Evolutionary conservation across 1,140 invertebrate genomes (phyloP).

Genomic region (Drosophila guanche): DNA sequence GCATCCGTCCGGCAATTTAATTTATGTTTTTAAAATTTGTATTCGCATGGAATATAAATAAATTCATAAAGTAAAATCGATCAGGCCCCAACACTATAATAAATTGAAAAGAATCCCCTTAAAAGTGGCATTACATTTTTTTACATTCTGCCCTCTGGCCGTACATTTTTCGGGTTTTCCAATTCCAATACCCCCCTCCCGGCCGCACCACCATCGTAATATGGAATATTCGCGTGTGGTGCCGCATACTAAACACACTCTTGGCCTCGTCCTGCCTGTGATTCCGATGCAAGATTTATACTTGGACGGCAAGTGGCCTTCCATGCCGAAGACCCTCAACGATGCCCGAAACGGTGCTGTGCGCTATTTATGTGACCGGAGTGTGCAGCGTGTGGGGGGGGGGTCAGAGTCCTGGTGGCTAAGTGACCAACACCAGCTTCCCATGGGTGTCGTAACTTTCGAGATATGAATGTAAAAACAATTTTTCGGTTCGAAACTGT

Average conservation of each 20-base stretch:
- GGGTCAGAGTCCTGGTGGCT: slow-evolving; percentile 9
- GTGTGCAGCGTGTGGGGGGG: not conserved
- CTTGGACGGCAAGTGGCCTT: slow-evolving; percentile 42
- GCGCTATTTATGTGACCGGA: slow-evolving; percentile 11
- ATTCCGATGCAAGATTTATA: slow-evolving; percentile 71
- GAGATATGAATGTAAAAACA: slow-evolving; percentile 79
- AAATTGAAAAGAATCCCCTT: slow-evolving; percentile 65
- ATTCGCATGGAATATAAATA: slow-evolving; percentile 28
- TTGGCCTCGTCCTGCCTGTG: slow-evolving; percentile 22
- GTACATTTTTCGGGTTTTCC: not conserved
- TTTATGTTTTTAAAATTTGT: slow-evolving; percentile 41
- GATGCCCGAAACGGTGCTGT: not conserved
- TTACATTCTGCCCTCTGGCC: not conserved
- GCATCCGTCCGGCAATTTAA: not conserved
- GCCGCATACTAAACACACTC: slow-evolving; percentile 58
- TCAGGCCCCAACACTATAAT: slow-evolving; percentile 53
- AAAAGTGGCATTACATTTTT: slow-evolving; percentile 58
- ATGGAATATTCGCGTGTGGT: slow-evolving; percentile 40
- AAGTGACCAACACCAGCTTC: slow-evolving; percentile 69
- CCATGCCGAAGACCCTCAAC: not conserved
- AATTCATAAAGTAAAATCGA: slow-evolving; percentile 56
- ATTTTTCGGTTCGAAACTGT: slow-evolving; percentile 62
- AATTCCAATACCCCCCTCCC: slow-evolving; percentile 9
- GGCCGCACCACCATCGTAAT: slow-evolving; percentile 44
- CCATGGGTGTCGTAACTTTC: slow-evolving; percentile 75